Evolutionary conservation across 2,113 vertebrate species (phyloP).

Genomic region (Catharus fuscescens): DNA sequence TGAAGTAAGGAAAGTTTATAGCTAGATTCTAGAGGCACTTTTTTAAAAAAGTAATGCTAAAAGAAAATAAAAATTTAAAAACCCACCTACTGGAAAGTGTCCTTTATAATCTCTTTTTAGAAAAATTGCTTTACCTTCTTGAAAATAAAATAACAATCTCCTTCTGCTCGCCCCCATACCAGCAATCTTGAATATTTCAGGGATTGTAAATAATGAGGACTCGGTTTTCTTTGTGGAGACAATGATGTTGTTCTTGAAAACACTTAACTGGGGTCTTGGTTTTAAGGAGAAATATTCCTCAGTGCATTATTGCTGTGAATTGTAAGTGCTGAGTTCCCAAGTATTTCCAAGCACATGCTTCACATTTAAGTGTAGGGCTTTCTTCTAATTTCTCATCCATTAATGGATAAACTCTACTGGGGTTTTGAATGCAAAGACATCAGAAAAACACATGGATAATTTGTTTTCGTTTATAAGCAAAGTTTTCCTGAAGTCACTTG

Average conservation of each 20-base stretch:
- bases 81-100: fast-evolving
- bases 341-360: constrained; percentile 16
- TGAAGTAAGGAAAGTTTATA: background rate
- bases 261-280: constrained; percentile 53
- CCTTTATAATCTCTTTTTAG: background rate
- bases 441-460: background rate
- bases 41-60: background rate
- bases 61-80: background rate
- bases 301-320: constrained; percentile 34
- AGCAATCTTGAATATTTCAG: constrained; percentile 15
- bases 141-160: constrained; percentile 35
- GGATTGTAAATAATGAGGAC: constrained; percentile 16
- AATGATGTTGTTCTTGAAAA: constrained; percentile 25
- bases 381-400: constrained; percentile 35
- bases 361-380: background rate
- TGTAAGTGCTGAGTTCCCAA: constrained; percentile 35
- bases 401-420: constrained; percentile 44
- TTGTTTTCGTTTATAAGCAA: constrained; percentile 22
- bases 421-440: constrained; percentile 37
- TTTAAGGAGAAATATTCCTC: constrained; percentile 53
- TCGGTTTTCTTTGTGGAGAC: background rate
- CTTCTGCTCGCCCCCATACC: constrained; percentile 2
- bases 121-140: background rate
- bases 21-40: background rate
- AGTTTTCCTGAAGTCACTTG: constrained; percentile 19